These are phyloP conservation scores for Pheosia tremula DNA, from an alignment of 2,888 invertebrate species.

Conservation along the genomic window DNA sequence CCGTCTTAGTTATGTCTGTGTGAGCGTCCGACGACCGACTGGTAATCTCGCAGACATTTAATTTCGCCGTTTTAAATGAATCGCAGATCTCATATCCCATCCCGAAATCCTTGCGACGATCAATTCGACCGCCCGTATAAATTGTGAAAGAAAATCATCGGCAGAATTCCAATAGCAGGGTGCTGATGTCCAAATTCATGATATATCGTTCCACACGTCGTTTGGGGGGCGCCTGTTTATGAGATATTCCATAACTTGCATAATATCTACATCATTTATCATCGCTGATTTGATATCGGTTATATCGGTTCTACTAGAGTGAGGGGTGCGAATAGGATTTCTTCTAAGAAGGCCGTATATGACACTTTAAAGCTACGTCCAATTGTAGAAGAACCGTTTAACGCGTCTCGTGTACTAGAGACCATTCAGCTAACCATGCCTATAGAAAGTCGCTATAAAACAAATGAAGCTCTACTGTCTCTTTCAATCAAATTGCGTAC, in stretches of 20 bases:
- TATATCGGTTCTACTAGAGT: conserved; percentile 4
- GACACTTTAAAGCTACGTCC: neutral
- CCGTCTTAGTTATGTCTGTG: conserved; percentile 63
- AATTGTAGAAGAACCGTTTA: no score
- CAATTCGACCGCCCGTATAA: conserved; percentile 57
- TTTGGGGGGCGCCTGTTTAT: conserved; percentile 69
- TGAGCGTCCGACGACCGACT: conserved; percentile 61
- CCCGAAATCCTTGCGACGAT: conserved; percentile 55
- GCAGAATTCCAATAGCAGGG: conserved; percentile 75
- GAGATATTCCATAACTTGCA: conserved; percentile 76
- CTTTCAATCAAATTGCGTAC: neutral
- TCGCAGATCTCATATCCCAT: conserved; percentile 65
- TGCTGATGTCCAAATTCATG: conserved; percentile 76
- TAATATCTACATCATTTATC: conserved; percentile 63
- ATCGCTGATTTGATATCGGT: conserved; percentile 42
- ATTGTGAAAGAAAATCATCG: conserved; percentile 70
- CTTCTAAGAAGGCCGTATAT: neutral
- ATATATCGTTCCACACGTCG: conserved; percentile 73
- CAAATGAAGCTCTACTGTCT: neutral
- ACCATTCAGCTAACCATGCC: no score
- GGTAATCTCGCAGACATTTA: conserved; percentile 70
- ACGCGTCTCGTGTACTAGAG: no score
- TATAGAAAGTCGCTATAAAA: no score
- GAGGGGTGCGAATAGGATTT: neutral
- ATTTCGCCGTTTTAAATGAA: conserved; percentile 73